Evolutionary conservation across 2,888 invertebrate species (phyloP).

Genomic region (Ophraella communa): DNA sequence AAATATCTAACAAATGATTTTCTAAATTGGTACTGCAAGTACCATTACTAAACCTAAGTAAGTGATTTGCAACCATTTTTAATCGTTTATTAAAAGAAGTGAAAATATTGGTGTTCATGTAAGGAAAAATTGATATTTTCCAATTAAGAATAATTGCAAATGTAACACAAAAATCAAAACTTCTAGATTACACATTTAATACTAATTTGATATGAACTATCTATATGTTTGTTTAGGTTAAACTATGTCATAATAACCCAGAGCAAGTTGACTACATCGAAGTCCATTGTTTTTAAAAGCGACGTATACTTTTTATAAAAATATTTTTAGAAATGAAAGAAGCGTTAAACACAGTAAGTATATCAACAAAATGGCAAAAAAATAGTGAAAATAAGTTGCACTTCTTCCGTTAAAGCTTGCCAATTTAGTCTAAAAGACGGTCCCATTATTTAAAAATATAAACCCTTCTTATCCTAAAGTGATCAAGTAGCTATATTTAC

Average conservation of each 20-base stretch:
- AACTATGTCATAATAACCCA: slow-evolving; percentile 16
- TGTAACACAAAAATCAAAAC: slow-evolving; percentile 28
- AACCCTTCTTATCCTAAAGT: too few species aligned
- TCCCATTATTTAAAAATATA: too few species aligned
- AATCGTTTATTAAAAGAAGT: slow-evolving; percentile 28
- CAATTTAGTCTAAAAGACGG: too few species aligned
- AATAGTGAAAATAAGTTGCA: too few species aligned
- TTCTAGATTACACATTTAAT: slow-evolving; percentile 53
- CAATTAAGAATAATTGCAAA: slow-evolving; percentile 42
- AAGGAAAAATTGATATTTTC: slow-evolving; percentile 18
- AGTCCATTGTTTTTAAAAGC: not conserved
- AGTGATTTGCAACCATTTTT: slow-evolving; percentile 37
- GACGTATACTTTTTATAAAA: not conserved
- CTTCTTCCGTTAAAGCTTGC: too few species aligned
- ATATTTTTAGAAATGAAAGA: not conserved
- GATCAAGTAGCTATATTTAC: too few species aligned
- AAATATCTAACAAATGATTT: slow-evolving; percentile 38
- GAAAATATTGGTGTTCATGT: slow-evolving; percentile 20
- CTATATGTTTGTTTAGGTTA: slow-evolving; percentile 57
- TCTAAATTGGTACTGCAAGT: slow-evolving; percentile 46
- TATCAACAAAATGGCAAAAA: not conserved
- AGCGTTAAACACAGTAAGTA: too few species aligned
- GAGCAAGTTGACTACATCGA: slow-evolving; percentile 14
- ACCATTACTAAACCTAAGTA: slow-evolving; percentile 9
- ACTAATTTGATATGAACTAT: slow-evolving; percentile 59